Percentiles rank a stretch among this genome's conserved stretches.
Conservation (phyloP, 2,888 invertebrate species). For the Aspidiotus destructor region DNA sequence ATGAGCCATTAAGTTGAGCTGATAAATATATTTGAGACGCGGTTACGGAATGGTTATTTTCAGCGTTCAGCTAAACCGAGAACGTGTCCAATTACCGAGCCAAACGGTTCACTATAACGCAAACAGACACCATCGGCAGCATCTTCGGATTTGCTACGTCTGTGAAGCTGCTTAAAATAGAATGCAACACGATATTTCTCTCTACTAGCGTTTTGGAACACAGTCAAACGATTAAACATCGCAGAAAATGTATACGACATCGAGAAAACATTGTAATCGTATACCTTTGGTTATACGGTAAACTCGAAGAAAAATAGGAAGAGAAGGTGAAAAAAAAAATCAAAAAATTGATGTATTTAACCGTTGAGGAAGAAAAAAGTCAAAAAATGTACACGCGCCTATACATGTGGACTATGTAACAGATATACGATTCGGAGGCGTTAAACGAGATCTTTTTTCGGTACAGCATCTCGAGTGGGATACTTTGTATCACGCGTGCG, state of each 20-base stretch:
- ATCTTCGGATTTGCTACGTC: slow-evolving; percentile 25
- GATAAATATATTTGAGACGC: slow-evolving; percentile 28
- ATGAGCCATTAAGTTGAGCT: slow-evolving; percentile 26
- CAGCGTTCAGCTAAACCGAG: slow-evolving; percentile 27
- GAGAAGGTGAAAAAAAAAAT: too few relatives aligned
- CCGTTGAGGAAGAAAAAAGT: too few relatives aligned
- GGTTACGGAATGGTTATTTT: slow-evolving; percentile 31
- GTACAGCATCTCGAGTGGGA: too few relatives aligned
- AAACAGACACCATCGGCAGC: slow-evolving; percentile 28
- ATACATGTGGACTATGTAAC: too few relatives aligned
- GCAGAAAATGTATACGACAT: slow-evolving; percentile 1
- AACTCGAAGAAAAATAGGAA: too few relatives aligned
- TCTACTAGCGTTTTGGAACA: slow-evolving; percentile 22
- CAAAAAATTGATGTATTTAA: too few relatives aligned
- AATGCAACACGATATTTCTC: slow-evolving; percentile 28
- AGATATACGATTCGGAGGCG: too few relatives aligned
- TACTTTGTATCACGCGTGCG: too few relatives aligned
- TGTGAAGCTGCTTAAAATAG: slow-evolving; percentile 26
- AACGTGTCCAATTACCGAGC: slow-evolving; percentile 31
- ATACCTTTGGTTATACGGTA: not conserved
- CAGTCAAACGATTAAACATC: slow-evolving; percentile 28
- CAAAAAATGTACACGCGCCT: too few relatives aligned
- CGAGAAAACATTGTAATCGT: slow-evolving; percentile 21
- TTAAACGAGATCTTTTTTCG: too few relatives aligned
- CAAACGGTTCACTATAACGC: slow-evolving; percentile 24